Percentiles rank a stretch among this genome's conserved stretches.
Conservation (phyloP, 1,140 invertebrate genomes). For the Drosophila novamexicana region DNA sequence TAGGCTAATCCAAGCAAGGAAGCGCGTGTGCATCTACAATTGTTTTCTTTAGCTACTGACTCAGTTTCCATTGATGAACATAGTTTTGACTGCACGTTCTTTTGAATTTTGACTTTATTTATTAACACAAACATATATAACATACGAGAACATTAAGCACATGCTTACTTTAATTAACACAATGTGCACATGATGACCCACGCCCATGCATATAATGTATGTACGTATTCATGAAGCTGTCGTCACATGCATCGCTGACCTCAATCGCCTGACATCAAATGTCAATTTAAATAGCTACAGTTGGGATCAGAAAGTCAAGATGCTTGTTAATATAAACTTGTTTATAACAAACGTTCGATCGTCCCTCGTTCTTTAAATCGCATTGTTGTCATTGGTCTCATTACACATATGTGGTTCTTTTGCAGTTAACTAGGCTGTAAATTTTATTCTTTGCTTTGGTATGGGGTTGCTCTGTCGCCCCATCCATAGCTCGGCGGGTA, state of each 20-base stretch:
- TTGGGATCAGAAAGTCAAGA: slow-evolving; percentile 22
- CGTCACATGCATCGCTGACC: slow-evolving; percentile 7
- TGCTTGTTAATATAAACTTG: neutral
- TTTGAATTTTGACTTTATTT: slow-evolving; percentile 46
- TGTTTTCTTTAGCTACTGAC: slow-evolving; percentile 23
- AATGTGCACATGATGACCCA: neutral
- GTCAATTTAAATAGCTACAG: slow-evolving; percentile 28
- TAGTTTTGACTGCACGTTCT: slow-evolving; percentile 29
- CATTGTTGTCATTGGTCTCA: slow-evolving; percentile 20
- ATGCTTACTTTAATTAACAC: slow-evolving; percentile 45
- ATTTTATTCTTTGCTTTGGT: slow-evolving; percentile 39
- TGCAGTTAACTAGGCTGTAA: slow-evolving; percentile 32
- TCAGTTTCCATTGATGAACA: slow-evolving; percentile 37
- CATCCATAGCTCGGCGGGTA: slow-evolving; percentile 8
- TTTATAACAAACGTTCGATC: neutral
- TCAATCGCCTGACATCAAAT: slow-evolving; percentile 15
- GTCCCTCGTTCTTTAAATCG: neutral
- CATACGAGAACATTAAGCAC: neutral
- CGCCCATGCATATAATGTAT: neutral
- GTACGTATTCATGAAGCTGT: neutral
- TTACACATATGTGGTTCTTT: slow-evolving; percentile 15
- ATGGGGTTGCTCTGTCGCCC: slow-evolving; percentile 18
- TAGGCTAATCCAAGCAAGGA: too few species aligned
- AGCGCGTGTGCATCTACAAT: neutral
- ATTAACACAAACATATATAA: slow-evolving; percentile 45